Evolutionary conservation across 2,113 vertebrate species (phyloP).

Genomic region (Psittacula cyanocephala): DNA sequence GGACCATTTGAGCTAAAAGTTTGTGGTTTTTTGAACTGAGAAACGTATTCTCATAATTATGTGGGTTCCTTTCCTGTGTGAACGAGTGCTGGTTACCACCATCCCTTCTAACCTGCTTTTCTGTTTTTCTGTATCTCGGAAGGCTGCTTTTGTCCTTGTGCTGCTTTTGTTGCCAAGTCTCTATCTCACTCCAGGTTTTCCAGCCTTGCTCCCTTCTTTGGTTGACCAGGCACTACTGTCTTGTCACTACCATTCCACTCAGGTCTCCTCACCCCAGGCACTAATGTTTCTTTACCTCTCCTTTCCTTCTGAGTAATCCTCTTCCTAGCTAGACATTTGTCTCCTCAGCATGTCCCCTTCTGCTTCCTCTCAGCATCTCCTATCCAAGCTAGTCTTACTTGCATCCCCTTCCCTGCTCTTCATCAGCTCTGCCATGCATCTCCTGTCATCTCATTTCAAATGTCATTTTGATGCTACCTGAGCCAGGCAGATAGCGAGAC

Average conservation of each 20-base stretch:
- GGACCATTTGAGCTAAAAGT: neutral
- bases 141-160: neutral
- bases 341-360: neutral
- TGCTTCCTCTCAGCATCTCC: neutral
- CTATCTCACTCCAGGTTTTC: neutral
- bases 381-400: neutral
- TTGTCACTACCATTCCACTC: neutral
- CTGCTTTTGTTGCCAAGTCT: neutral
- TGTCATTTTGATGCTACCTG: neutral
- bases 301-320: neutral
- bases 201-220: neutral
- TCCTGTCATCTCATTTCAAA: neutral
- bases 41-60: neutral
- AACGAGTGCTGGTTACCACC: neutral
- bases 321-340: neutral
- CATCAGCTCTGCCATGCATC: neutral
- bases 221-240: neutral
- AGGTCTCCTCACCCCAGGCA: neutral
- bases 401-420: neutral
- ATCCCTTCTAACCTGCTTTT: neutral
- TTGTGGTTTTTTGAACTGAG: neutral
- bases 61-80: neutral
- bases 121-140: neutral
- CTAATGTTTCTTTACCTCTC: neutral
- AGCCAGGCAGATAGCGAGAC: neutral